Percentiles rank a stretch among this genome's conserved stretches.
phyloP scores from a whole-genome alignment of 2,797 vertebrate genomes.

The Triplophysa bombifrons region DNA sequence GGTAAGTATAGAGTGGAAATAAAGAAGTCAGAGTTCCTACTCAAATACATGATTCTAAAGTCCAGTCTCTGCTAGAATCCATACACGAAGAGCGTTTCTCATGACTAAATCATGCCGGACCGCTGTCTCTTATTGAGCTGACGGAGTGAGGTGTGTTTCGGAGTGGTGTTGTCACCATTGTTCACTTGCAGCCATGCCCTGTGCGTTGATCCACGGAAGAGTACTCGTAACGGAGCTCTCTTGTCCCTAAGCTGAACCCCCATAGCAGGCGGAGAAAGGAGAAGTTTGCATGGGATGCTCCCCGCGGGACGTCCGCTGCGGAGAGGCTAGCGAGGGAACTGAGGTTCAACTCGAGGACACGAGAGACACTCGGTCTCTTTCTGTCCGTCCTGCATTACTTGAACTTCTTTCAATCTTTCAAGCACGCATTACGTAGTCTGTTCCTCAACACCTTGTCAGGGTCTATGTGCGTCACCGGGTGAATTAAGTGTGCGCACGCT shows the following conservation, averaged over 20 bases:
- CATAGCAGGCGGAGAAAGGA: constrained; percentile 32
- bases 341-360: constrained; percentile 65
- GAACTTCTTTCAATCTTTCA: constrained; percentile 21
- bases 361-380: constrained; percentile 38
- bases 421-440: constrained; percentile 34
- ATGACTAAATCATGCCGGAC: constrained; percentile 58
- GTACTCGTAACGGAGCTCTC: constrained; percentile 52
- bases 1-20: constrained; percentile 20
- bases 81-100: constrained; percentile 31
- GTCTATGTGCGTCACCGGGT: constrained; percentile 28
- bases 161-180: constrained; percentile 48
- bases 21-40: constrained; percentile 4
- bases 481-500: constrained; percentile 29
- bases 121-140: constrained; percentile 28
- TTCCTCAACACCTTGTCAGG: constrained; percentile 40
- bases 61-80: constrained; percentile 20
- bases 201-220: constrained; percentile 60
- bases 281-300: constrained; percentile 29
- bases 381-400: not conserved
- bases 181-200: constrained; percentile 41
- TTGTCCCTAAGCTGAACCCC: constrained; percentile 73
- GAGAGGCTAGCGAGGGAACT: constrained; percentile 12
- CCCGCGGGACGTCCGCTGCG: constrained; percentile 51
- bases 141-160: constrained; percentile 38
- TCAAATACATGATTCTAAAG: constrained; percentile 35